Percentiles rank a stretch among this genome's conserved stretches.
Conservation (phyloP, 2,888 invertebrate species). For the Drosophila imparisetae region DNA sequence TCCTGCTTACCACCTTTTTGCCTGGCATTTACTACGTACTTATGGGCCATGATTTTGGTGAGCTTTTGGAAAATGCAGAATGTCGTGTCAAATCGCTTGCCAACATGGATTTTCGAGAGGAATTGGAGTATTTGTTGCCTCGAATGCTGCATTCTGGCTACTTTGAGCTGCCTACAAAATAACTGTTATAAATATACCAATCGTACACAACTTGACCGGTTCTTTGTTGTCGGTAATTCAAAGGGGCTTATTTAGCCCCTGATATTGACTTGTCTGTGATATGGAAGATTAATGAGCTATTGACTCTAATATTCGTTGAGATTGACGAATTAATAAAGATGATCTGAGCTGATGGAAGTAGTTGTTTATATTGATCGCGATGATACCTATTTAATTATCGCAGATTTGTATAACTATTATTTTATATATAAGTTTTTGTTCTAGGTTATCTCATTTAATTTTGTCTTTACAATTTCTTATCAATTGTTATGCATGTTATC, state of each 20-base stretch:
- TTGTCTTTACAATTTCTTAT: background rate
- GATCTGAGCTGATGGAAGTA: background rate
- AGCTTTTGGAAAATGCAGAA: slow-evolving; percentile 20
- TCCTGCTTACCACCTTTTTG: slow-evolving; percentile 35
- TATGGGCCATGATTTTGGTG: slow-evolving; percentile 3
- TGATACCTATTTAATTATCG: background rate
- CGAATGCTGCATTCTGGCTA: slow-evolving; percentile 61
- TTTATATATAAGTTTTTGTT: background rate
- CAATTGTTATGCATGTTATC: background rate
- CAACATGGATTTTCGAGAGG: slow-evolving; percentile 25
- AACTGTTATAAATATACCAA: background rate
- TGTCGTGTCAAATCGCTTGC: background rate
- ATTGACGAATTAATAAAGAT: background rate
- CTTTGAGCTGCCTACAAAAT: slow-evolving; percentile 45
- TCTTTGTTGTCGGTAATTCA: no score
- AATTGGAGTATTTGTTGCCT: slow-evolving; percentile 43
- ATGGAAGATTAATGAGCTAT: background rate
- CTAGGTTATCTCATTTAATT: background rate
- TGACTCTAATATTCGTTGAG: background rate
- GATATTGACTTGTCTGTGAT: background rate
- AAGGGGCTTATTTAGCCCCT: background rate
- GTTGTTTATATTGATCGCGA: background rate
- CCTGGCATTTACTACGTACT: slow-evolving; percentile 23
- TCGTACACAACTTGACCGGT: no score
- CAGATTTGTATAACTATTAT: background rate